Evolutionary conservation across 2,888 invertebrate genomes (phyloP), one percentile per base, ranked within the genome.

Genomic region (Halictus quadricinctus): DNA sequence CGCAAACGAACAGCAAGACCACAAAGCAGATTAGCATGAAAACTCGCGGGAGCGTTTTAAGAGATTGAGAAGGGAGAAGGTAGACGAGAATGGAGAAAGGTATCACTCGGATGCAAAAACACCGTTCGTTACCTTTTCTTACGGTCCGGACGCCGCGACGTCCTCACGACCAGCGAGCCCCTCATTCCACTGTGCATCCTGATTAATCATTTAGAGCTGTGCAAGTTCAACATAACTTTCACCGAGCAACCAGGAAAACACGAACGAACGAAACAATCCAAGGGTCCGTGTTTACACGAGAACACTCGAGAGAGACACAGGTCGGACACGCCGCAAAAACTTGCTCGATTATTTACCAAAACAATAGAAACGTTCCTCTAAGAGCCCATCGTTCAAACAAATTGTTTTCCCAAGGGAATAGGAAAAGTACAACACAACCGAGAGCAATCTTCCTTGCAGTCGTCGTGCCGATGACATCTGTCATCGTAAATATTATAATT

Each of bases 131-230:
- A 89, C 88, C 88, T 89, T 83, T 77, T 88, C 76, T 79, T 84
- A 72, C 82, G 73, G 43, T 88, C 86, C 73, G 69, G 86, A 13
- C 76, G 82, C 15, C 83, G 89, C 54, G 90, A 88, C 66, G 87
- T 85, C 81, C 87, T 88, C 43, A 88, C 91, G 84, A 93, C 87
- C 86, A 93, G 91, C 79, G 93, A 89, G 80, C 94, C 93, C 87
- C 94, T 93, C 89, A 93, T 92, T 86, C 93, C 93, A 84, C 93
- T 92, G 78, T 94, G 93, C 94, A 94, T 94, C 78, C 79, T 85
- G 82, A 72, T 83, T 84, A 81, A 87, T 86, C 81, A 79, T 78
- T 78, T 76, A 79, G 58, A 58, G n/a, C n/a, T 36, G 25, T 48
- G 79, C 48, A 50, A 76, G 46, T 75, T 76, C 77, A 72, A 76